Evolutionary conservation across 2,797 vertebrate species (phyloP), one percentile per base, ranked within the genome.

Genomic region (Lateolabrax maculatus): DNA sequence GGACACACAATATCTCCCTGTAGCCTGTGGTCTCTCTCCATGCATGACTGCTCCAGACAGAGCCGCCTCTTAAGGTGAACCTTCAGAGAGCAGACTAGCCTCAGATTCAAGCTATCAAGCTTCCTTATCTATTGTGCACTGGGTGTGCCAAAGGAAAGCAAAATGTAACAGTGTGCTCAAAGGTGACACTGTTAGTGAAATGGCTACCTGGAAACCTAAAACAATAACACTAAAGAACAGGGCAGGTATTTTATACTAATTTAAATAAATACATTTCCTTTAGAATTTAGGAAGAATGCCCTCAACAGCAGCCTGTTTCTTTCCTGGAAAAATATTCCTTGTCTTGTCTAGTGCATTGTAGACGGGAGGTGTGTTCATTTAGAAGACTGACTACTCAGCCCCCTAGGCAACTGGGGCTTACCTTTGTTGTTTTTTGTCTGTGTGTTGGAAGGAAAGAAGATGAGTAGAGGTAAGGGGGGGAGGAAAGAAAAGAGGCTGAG

Each of bases 1-100:
- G 81, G 82, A 88, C 81, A 81, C 89, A 90, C 85, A 91, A 90
- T 90, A 80, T 91, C 82, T 76, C 79, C 88, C 89, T 90, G 88
- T 86, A 83, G 84, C 85, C 83, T 53, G 78, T 25, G 57, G 74
- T 77, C 81, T 76, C 87, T 76, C 75, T 80, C 60, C 82, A 86
- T 57, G 85, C 89, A 87, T 84, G 87, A 75, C 84, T 89, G 88
- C 82, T 76, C 76, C 70, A 70, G 65, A 83, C 76, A 68, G 66
- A 61, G 31, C 80, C 6, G 39, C 85, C 91, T 90, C 84, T 75
- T 74, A 84, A 90, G 89, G 90, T 92, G 84, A 90, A 81, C 73
- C 84, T 78, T 81, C 77, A 77, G 48, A 77, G 49, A 77, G 69
- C 62, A 71, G 37, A 36, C 56, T 41, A 31, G 81, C 74, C 37